Conservation (phyloP, 2,113 vertebrate species). For the Pelecanoides urinatrix region DNA sequence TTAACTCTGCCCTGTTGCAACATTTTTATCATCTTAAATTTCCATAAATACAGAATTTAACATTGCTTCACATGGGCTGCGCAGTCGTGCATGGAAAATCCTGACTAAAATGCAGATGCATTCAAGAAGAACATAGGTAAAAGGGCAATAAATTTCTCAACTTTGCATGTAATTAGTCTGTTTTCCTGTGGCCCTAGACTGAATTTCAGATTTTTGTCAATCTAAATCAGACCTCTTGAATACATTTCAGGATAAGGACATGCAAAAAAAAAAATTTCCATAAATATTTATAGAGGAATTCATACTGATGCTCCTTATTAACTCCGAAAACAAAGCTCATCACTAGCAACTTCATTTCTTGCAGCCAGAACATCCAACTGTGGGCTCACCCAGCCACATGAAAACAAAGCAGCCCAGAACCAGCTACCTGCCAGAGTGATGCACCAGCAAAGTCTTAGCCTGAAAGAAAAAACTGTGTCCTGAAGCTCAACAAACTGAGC, state of each 20-base stretch:
- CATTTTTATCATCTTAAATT: neutral
- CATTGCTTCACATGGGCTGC: neutral
- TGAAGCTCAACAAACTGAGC: neutral
- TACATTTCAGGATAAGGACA: neutral
- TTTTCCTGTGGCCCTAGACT: neutral
- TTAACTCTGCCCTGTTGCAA: neutral
- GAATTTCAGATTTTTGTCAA: neutral
- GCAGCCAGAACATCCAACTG: neutral
- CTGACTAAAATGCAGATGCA: neutral
- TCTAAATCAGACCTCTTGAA: neutral
- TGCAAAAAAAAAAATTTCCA: neutral
- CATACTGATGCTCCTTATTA: neutral
- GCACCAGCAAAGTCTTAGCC: neutral
- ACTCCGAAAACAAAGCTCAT: neutral
- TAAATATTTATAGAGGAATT: neutral
- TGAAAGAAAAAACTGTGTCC: neutral
- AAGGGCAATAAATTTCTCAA: neutral
- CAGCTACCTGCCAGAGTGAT: neutral
- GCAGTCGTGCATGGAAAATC: neutral
- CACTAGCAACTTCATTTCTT: neutral
- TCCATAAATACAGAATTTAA: neutral
- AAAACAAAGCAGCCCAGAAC: neutral
- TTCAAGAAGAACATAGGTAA: neutral
- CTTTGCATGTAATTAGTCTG: neutral
- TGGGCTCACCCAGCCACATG: fast-evolving